Evolutionary conservation across 2,797 vertebrate species (phyloP), one percentile per base, ranked within the genome.

Genomic region (Pseudotriccus pelzelni): DNA sequence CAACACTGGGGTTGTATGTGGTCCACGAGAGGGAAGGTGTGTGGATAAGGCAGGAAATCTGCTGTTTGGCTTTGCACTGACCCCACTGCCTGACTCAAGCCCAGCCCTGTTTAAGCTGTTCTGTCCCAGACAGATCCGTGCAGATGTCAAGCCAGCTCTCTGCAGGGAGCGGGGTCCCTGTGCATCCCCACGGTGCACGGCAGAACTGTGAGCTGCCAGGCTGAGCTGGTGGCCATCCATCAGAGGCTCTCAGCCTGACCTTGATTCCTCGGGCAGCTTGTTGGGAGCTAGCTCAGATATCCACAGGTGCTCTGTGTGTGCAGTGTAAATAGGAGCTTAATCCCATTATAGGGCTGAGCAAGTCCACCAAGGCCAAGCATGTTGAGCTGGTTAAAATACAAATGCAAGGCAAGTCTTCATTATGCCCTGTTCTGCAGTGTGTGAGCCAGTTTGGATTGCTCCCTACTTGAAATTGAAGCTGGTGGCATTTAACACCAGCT

Each of bases 31-130:
- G 89, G 87, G 93, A 94, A 84, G 39, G 46, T 46, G 10, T 66
- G 62, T 75, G 89, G 81, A 56, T 85, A 70, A 74, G 58, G 72
- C 69, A 85, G 89, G 89, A 95, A 94, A 94, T 93, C 77, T 95
- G 94, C 56, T 78, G 28, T 39, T 72, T 89, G 91, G 62, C 94
- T 97, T 96, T 89, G 66, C 63, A 34, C 32, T 28, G 59, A 60
- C 62, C 69, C 69, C 0, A 0, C 52, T 77, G 58, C 3, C 47
- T 79, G 86, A 60, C 30, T 49, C 22, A 30, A 75, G 69, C 53
- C 39, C 76, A 87, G 58, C n/a, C 21, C 27, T 49, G 1, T 70
- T 83, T 77, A 39, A 74, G 22, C 60, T 36, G 30, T 46, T 43
- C 27, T 52, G 41, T 72, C 62, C 24, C 83, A 56, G 66, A 14